Percentiles rank a stretch among this genome's conserved stretches.
Evolutionary conservation across 2,113 vertebrate genomes (phyloP).

Genomic region (mouse (Mus musculus)): DNA sequence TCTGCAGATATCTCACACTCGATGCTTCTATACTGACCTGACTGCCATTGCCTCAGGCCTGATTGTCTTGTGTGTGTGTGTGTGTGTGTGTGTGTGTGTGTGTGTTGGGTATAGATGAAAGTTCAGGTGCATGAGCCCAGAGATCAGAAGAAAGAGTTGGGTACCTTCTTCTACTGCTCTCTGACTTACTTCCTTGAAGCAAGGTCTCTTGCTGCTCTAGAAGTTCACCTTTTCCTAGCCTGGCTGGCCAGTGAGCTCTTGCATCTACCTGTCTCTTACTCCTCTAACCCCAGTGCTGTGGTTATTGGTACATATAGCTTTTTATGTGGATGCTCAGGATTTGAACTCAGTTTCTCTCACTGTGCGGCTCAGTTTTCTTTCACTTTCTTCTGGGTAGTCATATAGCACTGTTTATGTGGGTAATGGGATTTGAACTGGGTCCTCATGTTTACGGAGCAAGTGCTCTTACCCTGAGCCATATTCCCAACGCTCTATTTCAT

Average conservation of each 20-base stretch:
- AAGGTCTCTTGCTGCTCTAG: not conserved
- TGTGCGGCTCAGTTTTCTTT: not conserved
- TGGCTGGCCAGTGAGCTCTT: not conserved
- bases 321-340: not conserved
- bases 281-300: not conserved
- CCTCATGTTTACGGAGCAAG: not conserved
- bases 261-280: not conserved
- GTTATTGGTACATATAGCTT: not conserved
- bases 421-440: not conserved
- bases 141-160: not conserved
- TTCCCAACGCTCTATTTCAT: not conserved
- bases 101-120: not conserved
- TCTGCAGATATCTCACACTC: not conserved
- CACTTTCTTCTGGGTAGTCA: not conserved
- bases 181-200: not conserved
- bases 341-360: not conserved
- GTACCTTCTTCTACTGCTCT: not conserved
- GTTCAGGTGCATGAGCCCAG: not conserved
- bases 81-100: not conserved
- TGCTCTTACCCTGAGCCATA: not conserved
- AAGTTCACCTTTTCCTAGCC: not conserved
- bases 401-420: not conserved
- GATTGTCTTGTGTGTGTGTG: not conserved
- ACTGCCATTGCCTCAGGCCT: not conserved
- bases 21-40: not conserved